Evolutionary conservation across 2,888 invertebrate genomes (phyloP), one percentile per base, ranked within the genome.

Genomic region (Drosophila picticornis): DNA sequence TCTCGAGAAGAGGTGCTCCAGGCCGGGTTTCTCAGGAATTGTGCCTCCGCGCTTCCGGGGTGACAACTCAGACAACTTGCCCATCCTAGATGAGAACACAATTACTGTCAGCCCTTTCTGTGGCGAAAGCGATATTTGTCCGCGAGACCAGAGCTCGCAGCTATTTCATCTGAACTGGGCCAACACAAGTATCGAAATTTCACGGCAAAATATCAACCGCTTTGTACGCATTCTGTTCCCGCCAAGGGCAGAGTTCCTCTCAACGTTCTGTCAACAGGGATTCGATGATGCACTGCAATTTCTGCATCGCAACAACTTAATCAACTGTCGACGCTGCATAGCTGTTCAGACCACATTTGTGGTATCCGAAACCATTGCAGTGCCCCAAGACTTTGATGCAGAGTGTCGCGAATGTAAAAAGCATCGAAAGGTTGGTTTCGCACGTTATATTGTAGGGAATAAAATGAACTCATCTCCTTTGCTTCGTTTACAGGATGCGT

Each of bases 181-280:
- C 31, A 98, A 98, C 92, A 98, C 98, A 27, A 98, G 97, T 92
- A 98, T 98, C 93, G 98, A 98, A 94, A 95, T 99, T 72, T 99
- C 98, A 1, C 96, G 96, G 78, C 97, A 98, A 93, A 99, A 99
- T 93, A 96, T 99, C 88, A 98, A 98, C 93, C 95, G 99, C 77
- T 96, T 99, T 93, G 96, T 97, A 3, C 95, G 98, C 72, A 98
- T 99, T 81, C 94, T 99, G 32, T 99, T 99, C 93, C 99, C 99
- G 13, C 99, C 99, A 0, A 97, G 97, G 88, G 97, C 99, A 0
- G 99, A 99, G 94, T 96, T 98, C 40, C 94, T 98, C 31, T 97
- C 97, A 64, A 97, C 97, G 92, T 98, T 99, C 96, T 99, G 99
- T 93, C 97, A 98, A 91, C 99, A 99, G 94, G 99, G 99, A 29